A percentile compares a stretch with the other conserved stretches of the same genome.
These are phyloP conservation scores for Gobionotothen gibberifrons DNA, from an alignment of 2,797 vertebrate species.

Conservation along the genomic window DNA sequence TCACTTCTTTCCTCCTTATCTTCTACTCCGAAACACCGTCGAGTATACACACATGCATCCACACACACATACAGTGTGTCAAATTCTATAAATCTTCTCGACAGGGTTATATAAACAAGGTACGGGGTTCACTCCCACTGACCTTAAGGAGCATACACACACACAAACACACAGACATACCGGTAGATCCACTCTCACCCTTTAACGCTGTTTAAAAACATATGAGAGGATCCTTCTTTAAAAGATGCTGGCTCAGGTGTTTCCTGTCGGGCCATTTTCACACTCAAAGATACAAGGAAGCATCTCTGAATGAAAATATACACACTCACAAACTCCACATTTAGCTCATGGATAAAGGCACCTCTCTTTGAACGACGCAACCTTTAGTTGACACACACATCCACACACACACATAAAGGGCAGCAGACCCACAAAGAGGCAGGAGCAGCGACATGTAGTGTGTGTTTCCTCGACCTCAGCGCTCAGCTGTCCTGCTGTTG, in stretches of 20 bases:
- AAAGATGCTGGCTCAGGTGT: slow-evolving; percentile 23
- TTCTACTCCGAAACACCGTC: slow-evolving; percentile 10
- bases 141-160: slow-evolving; percentile 31
- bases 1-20: slow-evolving; percentile 34
- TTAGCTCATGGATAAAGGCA: slow-evolving; percentile 43
- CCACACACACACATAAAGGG: slow-evolving; percentile 32
- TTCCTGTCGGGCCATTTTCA: slow-evolving; percentile 42
- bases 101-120: slow-evolving; percentile 68
- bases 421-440: slow-evolving; percentile 42
- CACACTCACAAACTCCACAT: slow-evolving; percentile 17
- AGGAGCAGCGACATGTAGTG: slow-evolving; percentile 40
- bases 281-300: slow-evolving; percentile 17
- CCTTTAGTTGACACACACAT: slow-evolving; percentile 42
- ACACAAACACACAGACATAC: slow-evolving; percentile 39
- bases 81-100: slow-evolving; percentile 44
- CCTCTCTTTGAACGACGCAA: slow-evolving; percentile 39
- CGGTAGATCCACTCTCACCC: slow-evolving; percentile 11
- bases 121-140: slow-evolving; percentile 31
- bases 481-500: slow-evolving; percentile 47
- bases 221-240: slow-evolving; percentile 14
- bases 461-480: slow-evolving; percentile 52
- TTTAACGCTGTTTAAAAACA: slow-evolving; percentile 34
- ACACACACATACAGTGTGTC: slow-evolving; percentile 26
- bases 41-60: slow-evolving; percentile 23
- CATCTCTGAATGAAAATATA: slow-evolving; percentile 8